Conservation (phyloP, 2,888 invertebrate species). For the Carabus problematicus region DNA sequence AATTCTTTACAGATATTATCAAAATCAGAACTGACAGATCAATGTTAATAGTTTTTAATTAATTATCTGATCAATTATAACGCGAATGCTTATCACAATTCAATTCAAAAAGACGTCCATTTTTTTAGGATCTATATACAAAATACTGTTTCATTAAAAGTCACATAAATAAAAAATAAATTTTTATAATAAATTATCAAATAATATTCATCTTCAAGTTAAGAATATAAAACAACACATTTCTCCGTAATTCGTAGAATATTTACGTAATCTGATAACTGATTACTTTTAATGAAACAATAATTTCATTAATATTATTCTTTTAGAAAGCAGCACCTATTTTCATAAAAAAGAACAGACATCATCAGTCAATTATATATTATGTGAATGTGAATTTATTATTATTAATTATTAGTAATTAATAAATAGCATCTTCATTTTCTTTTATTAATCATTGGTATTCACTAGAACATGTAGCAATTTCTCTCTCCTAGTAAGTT, state of each 20-base stretch:
- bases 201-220: too few relatives aligned
- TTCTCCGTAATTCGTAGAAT: too few relatives aligned
- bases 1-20: neutral
- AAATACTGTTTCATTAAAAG: constrained; percentile 29
- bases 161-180: neutral
- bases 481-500: neutral
- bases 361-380: constrained; percentile 3
- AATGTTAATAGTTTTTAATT: neutral
- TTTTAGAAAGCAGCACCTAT: neutral
- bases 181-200: too few relatives aligned
- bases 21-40: neutral
- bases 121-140: constrained; percentile 21
- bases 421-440: neutral
- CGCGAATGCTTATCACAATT: constrained; percentile 26
- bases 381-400: neutral
- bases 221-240: too few relatives aligned
- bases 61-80: constrained; percentile 2
- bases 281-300: constrained; percentile 15
- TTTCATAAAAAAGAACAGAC: neutral
- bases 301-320: constrained; percentile 2
- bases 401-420: neutral
- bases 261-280: too few relatives aligned
- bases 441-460: neutral
- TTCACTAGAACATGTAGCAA: neutral
- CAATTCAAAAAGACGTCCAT: constrained; percentile 18